These are phyloP conservation scores for Macrobrachium nipponense DNA, from an alignment of 1,140 invertebrate genomes.

Conservation along the genomic window DNA sequence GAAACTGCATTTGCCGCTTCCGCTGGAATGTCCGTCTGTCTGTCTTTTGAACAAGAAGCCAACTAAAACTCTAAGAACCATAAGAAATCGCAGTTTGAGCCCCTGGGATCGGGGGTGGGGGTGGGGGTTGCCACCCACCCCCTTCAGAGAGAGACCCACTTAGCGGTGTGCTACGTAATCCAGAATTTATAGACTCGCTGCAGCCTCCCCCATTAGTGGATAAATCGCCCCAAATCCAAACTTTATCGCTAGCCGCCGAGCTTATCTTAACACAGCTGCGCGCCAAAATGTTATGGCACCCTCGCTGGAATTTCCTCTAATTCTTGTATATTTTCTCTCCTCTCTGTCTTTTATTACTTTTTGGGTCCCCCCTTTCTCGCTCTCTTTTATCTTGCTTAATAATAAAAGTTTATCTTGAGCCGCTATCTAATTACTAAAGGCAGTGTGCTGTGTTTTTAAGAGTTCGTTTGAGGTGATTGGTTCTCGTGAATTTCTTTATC, in stretches of 20 bases:
- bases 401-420: background rate
- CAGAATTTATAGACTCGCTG: slow-evolving; percentile 63
- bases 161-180: slow-evolving; percentile 62
- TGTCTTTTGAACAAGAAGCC: no score
- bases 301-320: slow-evolving; percentile 36
- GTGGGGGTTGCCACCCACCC: background rate
- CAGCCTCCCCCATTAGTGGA: slow-evolving; percentile 62
- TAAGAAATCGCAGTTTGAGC: background rate
- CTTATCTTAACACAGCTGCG: slow-evolving; percentile 60
- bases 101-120: background rate
- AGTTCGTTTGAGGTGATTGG: no score
- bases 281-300: slow-evolving; percentile 30
- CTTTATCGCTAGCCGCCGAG: slow-evolving; percentile 63
- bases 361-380: background rate
- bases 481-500: no score
- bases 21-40: no score
- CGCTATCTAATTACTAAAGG: background rate
- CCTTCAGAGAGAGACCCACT: slow-evolving; percentile 36
- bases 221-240: slow-evolving; percentile 64
- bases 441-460: no score
- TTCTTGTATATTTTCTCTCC: background rate
- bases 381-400: background rate
- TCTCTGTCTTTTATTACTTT: background rate
- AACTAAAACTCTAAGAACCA: no score
- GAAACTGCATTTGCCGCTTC: no score